phyloP scores from a whole-genome alignment of 2,888 invertebrate genomes.

The Penaeus monodon region DNA sequence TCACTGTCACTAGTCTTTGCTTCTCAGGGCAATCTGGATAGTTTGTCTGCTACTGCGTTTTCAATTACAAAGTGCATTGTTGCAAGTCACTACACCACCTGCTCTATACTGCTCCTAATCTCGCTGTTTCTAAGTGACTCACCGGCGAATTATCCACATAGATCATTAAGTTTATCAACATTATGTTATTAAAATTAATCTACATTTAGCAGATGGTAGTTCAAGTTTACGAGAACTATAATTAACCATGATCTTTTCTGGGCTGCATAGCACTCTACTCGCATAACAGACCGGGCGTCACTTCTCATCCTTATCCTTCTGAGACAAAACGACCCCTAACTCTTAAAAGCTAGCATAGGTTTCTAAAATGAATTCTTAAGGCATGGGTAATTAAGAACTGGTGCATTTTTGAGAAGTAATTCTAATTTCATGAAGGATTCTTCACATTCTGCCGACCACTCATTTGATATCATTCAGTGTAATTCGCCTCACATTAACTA shows the following conservation, averaged over 20 bases:
- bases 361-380: not conserved
- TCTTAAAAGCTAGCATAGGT: conserved; percentile 24
- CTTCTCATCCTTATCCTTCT: not conserved
- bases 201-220: not conserved
- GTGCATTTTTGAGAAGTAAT: no score
- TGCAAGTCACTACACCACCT: not conserved
- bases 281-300: conserved; percentile 4
- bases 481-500: not conserved
- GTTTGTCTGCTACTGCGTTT: not conserved
- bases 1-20: no score
- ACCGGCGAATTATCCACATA: conserved; percentile 12
- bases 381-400: no score
- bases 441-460: not conserved
- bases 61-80: not conserved
- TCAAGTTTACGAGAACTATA: conserved; percentile 30
- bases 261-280: not conserved
- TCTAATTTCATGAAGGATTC: conserved; percentile 24
- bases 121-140: not conserved
- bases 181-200: no score
- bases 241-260: conserved; percentile 18
- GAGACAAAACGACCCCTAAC: conserved; percentile 11
- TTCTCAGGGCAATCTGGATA: conserved; percentile 7
- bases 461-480: no score
- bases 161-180: no score
- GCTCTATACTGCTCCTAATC: conserved; percentile 18